phyloP scores from a whole-genome alignment of 2,113 vertebrate species.

The Neodontobutis hainanensis region DNA sequence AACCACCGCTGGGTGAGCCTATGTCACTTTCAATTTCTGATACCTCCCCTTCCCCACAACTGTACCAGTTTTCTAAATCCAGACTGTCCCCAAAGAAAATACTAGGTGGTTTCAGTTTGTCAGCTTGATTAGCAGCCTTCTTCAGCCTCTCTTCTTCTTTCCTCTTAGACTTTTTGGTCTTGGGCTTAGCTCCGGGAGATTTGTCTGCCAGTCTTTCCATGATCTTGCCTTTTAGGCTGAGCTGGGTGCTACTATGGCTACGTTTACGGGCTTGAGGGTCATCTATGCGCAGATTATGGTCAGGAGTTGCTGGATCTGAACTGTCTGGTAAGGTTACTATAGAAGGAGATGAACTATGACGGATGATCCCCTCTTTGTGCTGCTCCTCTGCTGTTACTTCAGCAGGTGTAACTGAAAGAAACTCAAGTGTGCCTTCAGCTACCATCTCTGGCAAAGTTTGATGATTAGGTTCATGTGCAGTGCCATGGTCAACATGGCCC shows the following conservation, averaged over 20 bases:
- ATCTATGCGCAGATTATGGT: conserved; percentile 72
- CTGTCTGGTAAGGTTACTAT: conserved; percentile 83
- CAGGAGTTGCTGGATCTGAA: conserved; percentile 61
- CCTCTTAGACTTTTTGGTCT: conserved; percentile 89
- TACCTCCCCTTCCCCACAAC: conserved; percentile 97
- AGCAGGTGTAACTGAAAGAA: conserved; percentile 59
- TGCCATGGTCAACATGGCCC: conserved; percentile 46
- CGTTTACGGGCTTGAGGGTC: conserved; percentile 85
- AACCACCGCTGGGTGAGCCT: conserved; percentile 85
- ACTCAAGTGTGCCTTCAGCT: conserved; percentile 76
- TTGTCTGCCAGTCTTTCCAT: conserved; percentile 90
- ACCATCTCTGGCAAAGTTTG: conserved; percentile 78
- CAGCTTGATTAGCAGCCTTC: conserved; percentile 80
- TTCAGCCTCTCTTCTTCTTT: conserved; percentile 92
- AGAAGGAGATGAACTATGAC: conserved; percentile 93
- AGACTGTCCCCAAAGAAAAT: conserved; percentile 97
- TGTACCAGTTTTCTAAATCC: conserved; percentile 99
- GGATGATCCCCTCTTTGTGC: conserved; percentile 86
- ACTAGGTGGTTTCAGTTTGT: conserved; percentile 86
- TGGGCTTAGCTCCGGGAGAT: conserved; percentile 94
- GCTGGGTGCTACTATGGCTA: conserved; percentile 95
- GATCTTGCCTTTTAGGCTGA: conserved; percentile 91
- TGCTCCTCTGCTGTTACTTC: conserved; percentile 71
- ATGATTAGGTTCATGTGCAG: conserved; percentile 42
- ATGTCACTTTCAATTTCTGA: conserved; percentile 97